These are phyloP conservation scores for Oithona nana DNA, from an alignment of 2,888 invertebrate genomes.

Conservation along the genomic window DNA sequence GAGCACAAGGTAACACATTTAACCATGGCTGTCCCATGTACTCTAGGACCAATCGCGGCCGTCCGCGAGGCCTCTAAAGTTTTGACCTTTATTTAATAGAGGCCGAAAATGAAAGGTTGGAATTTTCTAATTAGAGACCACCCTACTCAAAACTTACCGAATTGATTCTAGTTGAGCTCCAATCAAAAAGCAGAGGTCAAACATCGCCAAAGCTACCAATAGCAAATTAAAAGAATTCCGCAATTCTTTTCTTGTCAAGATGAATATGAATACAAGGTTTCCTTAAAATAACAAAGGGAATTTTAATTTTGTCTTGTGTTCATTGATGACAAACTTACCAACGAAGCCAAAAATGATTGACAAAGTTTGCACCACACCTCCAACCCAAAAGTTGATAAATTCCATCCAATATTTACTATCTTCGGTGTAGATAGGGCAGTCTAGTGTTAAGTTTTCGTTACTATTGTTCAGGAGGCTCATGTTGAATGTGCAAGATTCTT, in stretches of 20 bases:
- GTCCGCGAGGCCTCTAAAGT: too few relatives aligned
- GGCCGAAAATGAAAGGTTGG: too few relatives aligned
- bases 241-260: constrained; percentile 1
- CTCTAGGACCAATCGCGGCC: too few relatives aligned
- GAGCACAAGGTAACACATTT: too few relatives aligned
- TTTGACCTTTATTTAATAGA: background rate
- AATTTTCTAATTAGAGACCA: too few relatives aligned
- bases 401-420: background rate
- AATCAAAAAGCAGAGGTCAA: constrained; percentile 10
- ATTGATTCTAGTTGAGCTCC: background rate
- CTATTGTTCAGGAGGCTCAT: background rate
- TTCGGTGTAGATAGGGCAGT: background rate
- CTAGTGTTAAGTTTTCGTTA: background rate
- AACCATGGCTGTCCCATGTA: too few relatives aligned
- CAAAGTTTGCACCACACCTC: constrained; percentile 9
- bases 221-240: constrained; percentile 11
- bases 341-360: background rate
- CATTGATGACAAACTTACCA: too few relatives aligned
- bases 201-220: background rate
- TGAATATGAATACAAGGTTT: background rate
- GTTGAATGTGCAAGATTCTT: background rate
- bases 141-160: background rate
- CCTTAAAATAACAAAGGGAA: background rate
- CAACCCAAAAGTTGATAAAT: constrained; percentile 4
- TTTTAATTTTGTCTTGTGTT: background rate